Evolutionary conservation across 2,888 invertebrate genomes (phyloP), one percentile per base, ranked within the genome.

Genomic region (Aquatica leii): DNA sequence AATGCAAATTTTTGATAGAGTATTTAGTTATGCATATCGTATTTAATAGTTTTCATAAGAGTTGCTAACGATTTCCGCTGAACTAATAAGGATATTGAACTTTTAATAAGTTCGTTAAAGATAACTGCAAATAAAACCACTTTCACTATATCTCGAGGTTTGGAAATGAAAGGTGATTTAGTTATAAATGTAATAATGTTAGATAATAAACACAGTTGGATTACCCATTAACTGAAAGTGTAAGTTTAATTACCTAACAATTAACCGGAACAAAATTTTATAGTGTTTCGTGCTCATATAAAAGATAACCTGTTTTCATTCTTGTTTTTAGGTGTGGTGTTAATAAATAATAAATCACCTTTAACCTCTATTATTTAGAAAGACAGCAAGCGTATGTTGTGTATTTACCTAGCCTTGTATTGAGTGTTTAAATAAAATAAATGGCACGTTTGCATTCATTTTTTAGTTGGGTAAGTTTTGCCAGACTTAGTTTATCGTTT

Each of bases 111-210:
- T 62, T 56, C 24, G 55, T 56, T 14, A 51, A 55, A 53, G 46
- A 31, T 59, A 49, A 60, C 49, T 12, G 53, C 41, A 56, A 56
- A 48, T 46, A 51, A 59, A 55, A 59, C 63, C 43, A 59, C 65
- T 65, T 65, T 65, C 65, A 65, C 65, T 65, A 31, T 50, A 65
- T 56, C 51, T 40, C 37, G 58, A 61, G 57, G 61, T 65, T 65
- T 58, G 65, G 61, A 65, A 65, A 65, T 54, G 65, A 65, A 65
- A 65, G 65, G 65, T 31, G 53, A 61, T 61, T 65, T 58, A 61
- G 58, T 54, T 49, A 58, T 56, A 65, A 65, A 65, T 65, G 65
- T 61, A 61, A 65, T 50, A 46, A 3, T 51, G 54, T 65, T 65
- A 65, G 65, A 61, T 65, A 65, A 65, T 58, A 20, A 40, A 34